Base-by-base conservation (phyloP, 2,888 invertebrate genomes). In the Synanthedon andrenaeformis region DNA sequence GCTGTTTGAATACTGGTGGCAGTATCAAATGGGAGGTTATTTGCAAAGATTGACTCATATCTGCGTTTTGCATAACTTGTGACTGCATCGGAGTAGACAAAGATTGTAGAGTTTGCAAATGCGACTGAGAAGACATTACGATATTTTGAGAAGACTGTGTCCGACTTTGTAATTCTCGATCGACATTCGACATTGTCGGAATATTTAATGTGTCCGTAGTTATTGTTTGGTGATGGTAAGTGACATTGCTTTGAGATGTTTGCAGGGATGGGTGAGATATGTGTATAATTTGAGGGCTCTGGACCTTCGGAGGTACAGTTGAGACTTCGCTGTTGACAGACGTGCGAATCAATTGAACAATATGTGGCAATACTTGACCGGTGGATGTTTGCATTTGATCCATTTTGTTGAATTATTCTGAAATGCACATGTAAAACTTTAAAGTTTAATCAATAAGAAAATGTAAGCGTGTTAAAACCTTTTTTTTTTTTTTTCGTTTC, bases 11-110 rank as follows among this genome's bases (percentile, higher is more conserved):
- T 3, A 78, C 63, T 0, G 78, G 71, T 0, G 85, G 84, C 4
- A 85, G 53, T 11, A 84, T 67, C 42, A 85, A 74, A 57, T 85
- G 83, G 0, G 82, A 81, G 0, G 81, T 75, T 17, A 82, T 79
- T 57, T 82, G 82, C 17, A 83, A 58, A 1, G 77, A 70, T 49
- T 79, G 76, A 0, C 69, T 71, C 58, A 80, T 66, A 1, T 82
- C 80, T 0, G 75, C 63, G 48, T 64, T 65, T 54, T 79, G 82
- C 12, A 82, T 53, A 0, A 76, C 63, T 52, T 55, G 54, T 1
- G 56, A 41, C 11, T 56, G 42, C 55, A 60, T 59, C 10, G 72
- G 74, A 8, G 62, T 59, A 35, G 67, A 69, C 54, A 73, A 54
- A 0, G 69, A 52, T 14, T 56, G 45, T 49, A 49, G 4, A 12